Conservation (phyloP, 1,140 invertebrate genomes). For the Heliconius hermathena region DNA sequence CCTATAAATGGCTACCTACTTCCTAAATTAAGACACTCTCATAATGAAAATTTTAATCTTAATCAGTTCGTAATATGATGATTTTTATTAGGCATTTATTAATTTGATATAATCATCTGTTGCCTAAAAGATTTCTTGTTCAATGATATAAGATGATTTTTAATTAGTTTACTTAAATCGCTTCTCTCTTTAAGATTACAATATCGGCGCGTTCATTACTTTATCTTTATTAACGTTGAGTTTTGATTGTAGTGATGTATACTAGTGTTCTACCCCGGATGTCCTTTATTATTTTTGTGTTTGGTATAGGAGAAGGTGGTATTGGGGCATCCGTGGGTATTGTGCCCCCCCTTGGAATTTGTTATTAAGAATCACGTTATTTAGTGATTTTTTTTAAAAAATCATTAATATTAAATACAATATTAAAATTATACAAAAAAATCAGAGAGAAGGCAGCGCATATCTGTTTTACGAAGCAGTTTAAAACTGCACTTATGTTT, state of each 20-base stretch:
- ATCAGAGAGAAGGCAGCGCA: no score
- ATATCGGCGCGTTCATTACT: slow-evolving; percentile 1
- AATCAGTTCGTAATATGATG: neutral
- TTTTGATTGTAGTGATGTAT: neutral
- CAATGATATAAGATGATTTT: slow-evolving; percentile 1
- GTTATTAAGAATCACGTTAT: no score
- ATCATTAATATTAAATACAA: no score
- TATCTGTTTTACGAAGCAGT: no score
- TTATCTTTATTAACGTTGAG: slow-evolving; percentile 3
- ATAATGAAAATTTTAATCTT: neutral
- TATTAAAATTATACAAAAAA: no score
- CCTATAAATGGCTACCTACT: no score
- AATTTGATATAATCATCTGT: neutral
- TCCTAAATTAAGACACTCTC: neutral
- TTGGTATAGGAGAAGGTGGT: no score
- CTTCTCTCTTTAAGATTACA: neutral
- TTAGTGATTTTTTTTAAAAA: no score
- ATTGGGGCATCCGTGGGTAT: no score
- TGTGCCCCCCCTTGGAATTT: no score
- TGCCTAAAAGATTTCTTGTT: neutral
- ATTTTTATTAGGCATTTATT: neutral
- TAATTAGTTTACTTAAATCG: neutral
- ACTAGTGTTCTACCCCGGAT: neutral
- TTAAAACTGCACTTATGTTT: no score
- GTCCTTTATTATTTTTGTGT: neutral